Conservation (phyloP, 2,888 invertebrate genomes). For the Caenorhabditis auriculariae region DNA sequence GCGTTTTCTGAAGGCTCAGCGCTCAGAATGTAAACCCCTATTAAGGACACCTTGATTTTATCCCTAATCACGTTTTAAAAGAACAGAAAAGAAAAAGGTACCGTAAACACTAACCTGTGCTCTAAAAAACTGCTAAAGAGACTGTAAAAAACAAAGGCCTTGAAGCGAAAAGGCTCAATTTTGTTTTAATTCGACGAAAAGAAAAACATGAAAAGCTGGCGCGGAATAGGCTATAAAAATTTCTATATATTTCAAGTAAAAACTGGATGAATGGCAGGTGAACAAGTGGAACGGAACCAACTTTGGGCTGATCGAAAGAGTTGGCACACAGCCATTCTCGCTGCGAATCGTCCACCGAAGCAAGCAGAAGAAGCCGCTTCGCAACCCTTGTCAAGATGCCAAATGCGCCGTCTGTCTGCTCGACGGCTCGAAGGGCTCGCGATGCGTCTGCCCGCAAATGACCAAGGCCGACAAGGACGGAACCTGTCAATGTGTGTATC, state of each 20-base stretch:
- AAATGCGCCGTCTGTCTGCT: slow-evolving; percentile 18
- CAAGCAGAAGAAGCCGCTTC: slow-evolving; percentile 72
- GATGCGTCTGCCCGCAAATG: slow-evolving; percentile 14
- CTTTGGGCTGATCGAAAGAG: slow-evolving; percentile 76
- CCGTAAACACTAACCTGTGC: too few species aligned
- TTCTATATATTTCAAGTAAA: too few species aligned
- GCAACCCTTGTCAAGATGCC: slow-evolving; percentile 32
- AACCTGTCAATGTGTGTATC: slow-evolving; percentile 12
- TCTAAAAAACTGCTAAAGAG: too few species aligned
- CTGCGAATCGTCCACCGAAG: slow-evolving; percentile 80
- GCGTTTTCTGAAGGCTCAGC: too few species aligned
- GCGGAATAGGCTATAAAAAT: not conserved
- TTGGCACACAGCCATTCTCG: slow-evolving; percentile 86
- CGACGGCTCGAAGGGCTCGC: slow-evolving; percentile 13
- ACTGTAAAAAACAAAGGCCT: too few species aligned
- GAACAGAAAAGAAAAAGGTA: too few species aligned
- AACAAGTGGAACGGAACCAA: slow-evolving; percentile 83
- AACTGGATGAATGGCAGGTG: too few species aligned
- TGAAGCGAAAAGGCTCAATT: too few species aligned
- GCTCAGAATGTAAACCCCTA: too few species aligned
- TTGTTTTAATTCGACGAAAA: slow-evolving; percentile 4
- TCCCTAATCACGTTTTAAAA: too few species aligned
- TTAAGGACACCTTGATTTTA: too few species aligned
- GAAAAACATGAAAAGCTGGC: too few species aligned
- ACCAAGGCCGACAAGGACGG: slow-evolving; percentile 7